Evolutionary conservation across 2,888 invertebrate genomes (phyloP).

Genomic region (Hyalella azteca): DNA sequence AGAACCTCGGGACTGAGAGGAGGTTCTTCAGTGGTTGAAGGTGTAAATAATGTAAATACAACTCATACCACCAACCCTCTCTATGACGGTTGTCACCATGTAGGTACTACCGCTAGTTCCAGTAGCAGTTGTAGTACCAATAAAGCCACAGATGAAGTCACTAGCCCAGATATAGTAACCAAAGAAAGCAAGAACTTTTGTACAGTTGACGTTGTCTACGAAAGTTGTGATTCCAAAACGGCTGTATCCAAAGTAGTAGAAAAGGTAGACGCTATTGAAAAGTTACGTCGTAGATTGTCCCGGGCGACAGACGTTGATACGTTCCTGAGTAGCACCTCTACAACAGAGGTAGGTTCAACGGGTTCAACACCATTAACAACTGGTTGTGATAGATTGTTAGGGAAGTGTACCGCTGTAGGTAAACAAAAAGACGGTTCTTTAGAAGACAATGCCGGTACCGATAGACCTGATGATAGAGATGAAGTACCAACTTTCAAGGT

Average conservation of each 20-base stretch:
- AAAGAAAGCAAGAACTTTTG: not conserved
- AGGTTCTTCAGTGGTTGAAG: not conserved
- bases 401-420: not conserved
- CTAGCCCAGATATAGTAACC: not conserved
- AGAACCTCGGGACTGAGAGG: not conserved
- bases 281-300: not conserved
- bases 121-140: not conserved
- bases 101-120: not conserved
- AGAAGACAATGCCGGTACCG: not conserved
- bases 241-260: not conserved
- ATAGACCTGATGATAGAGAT: not conserved
- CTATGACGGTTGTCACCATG: not conserved
- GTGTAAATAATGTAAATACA: no score
- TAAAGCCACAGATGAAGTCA: not conserved
- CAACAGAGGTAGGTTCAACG: not conserved
- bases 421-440: not conserved
- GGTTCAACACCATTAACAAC: not conserved
- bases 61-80: no score
- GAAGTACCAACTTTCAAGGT: slow-evolving; percentile 52
- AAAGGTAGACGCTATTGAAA: not conserved
- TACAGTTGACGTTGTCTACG: not conserved
- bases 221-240: not conserved
- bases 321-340: not conserved
- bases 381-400: not conserved
- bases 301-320: not conserved